These are phyloP conservation scores for Hecatera dysodea DNA, from an alignment of 2,888 invertebrate genomes.

Conservation along the genomic window DNA sequence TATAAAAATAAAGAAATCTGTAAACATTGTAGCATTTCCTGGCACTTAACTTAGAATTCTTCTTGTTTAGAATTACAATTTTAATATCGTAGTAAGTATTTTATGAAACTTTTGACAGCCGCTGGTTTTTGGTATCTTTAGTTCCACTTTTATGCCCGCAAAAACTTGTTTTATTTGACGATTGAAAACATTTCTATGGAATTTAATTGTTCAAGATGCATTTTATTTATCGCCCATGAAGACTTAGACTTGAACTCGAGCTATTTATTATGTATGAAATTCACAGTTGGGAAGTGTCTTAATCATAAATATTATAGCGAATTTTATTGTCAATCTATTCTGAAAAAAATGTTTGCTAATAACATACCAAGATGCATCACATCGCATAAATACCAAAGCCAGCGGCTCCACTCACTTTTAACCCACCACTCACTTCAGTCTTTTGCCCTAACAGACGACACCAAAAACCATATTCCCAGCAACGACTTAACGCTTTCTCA, in stretches of 20 bases:
- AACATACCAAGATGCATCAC: not conserved
- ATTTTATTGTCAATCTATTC: not conserved
- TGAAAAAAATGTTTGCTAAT: not conserved
- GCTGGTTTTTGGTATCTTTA: constrained; percentile 57
- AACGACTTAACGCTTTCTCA: constrained; percentile 89
- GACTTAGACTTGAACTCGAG: not conserved
- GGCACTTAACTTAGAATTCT: constrained; percentile 55
- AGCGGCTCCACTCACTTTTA: constrained; percentile 62
- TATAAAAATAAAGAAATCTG: constrained; percentile 40
- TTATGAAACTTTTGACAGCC: constrained; percentile 19
- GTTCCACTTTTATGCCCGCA: not conserved
- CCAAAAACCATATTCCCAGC: constrained; percentile 90
- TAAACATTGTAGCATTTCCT: constrained; percentile 56
- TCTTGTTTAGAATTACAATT: constrained; percentile 13
- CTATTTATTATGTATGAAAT: not conserved
- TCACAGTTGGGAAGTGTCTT: not conserved
- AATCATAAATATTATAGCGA: not conserved
- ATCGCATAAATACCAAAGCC: constrained; percentile 35
- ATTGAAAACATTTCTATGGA: too few species aligned
- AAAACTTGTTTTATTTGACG: not conserved
- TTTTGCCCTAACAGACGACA: constrained; percentile 87
- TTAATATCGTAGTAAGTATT: constrained; percentile 44
- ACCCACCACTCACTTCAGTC: constrained; percentile 79
- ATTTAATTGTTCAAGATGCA: not conserved
- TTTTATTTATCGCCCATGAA: not conserved